Conservation (phyloP, 2,113 vertebrate species). For the Pangasianodon hypophthalmus region DNA sequence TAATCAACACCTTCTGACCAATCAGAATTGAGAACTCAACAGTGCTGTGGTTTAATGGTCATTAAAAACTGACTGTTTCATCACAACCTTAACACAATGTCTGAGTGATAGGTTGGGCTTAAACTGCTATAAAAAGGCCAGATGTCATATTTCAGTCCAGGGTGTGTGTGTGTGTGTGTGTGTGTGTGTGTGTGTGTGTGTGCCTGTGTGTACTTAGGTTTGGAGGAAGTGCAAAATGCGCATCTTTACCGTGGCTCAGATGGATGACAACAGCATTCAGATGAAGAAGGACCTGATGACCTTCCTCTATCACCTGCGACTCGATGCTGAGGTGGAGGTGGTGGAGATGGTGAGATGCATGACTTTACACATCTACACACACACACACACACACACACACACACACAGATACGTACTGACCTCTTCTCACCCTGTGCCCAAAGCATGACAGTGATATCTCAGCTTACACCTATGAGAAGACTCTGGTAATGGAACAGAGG, state of each 20-base stretch:
- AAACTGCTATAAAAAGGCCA: not conserved
- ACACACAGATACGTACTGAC: not conserved
- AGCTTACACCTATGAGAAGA: constrained; percentile 98
- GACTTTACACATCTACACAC: not conserved
- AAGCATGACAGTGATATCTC: constrained; percentile 95
- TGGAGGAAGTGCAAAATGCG: constrained; percentile 99
- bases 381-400: not conserved
- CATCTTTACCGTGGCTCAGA: constrained; percentile 97
- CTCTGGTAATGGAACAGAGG: constrained; percentile 92
- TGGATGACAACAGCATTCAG: constrained; percentile 99
- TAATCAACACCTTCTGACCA: not conserved
- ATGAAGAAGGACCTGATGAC: constrained; percentile 98
- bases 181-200: not conserved
- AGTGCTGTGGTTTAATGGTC: not conserved
- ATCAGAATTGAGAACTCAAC: not conserved
- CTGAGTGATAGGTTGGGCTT: no score
- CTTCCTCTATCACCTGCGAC: constrained; percentile 95
- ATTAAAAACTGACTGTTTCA: not conserved
- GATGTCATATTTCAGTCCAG: no score
- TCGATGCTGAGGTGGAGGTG: constrained; percentile 92
- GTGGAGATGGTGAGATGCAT: constrained; percentile 90
- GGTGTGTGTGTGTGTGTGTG: not conserved
- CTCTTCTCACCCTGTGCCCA: not conserved
- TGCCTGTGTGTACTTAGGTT: constrained; percentile 74
- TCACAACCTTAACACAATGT: not conserved